Evolutionary conservation across 2,797 vertebrate genomes (phyloP).

Genomic region (Gymnopithys bicolor): DNA sequence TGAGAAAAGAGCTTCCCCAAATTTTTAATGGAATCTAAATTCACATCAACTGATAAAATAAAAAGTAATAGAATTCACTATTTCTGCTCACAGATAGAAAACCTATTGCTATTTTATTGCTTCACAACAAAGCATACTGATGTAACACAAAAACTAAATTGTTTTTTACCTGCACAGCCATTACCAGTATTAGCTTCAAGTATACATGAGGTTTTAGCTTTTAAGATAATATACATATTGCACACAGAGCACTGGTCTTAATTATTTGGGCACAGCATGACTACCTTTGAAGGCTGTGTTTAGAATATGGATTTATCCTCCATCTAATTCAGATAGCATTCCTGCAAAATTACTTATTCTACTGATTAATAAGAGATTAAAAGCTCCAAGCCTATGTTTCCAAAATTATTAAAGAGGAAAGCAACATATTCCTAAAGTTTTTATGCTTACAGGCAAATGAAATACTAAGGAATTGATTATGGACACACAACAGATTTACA

Average conservation of each 20-base stretch:
- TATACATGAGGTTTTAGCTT: neutral
- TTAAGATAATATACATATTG: neutral
- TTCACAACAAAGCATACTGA: neutral
- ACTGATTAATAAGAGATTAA: neutral
- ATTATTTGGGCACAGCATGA: neutral
- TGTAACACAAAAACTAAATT: neutral
- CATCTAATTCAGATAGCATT: neutral
- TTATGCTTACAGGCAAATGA: neutral
- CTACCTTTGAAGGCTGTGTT: neutral
- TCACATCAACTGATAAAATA: neutral
- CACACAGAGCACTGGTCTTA: neutral
- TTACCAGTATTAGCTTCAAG: neutral
- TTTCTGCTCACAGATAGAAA: neutral
- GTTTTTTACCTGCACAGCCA: neutral
- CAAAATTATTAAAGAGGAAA: neutral
- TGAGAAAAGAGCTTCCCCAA: neutral
- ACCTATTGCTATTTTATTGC: neutral
- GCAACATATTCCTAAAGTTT: neutral
- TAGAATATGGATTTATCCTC: neutral
- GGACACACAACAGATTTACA: neutral
- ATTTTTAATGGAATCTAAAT: neutral
- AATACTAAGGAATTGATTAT: neutral
- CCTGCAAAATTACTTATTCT: neutral
- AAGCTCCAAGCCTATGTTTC: neutral
- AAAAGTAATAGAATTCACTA: neutral